phyloP scores from a whole-genome alignment of 53 echinoderm and acorn worm species.

The Stichopus horrens region DNA sequence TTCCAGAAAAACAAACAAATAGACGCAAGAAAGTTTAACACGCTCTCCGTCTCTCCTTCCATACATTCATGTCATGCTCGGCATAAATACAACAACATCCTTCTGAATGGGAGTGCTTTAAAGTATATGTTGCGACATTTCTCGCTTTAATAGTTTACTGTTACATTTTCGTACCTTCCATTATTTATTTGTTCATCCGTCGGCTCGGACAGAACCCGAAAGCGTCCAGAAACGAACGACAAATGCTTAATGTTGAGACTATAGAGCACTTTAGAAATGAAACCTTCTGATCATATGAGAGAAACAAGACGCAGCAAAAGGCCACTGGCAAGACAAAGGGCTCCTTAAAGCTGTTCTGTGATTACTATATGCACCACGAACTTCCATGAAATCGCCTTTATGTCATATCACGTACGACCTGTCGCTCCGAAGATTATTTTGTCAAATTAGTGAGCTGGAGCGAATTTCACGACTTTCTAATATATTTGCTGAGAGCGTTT shows the following conservation, averaged over 20 bases:
- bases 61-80: too few species aligned
- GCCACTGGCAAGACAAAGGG: conserved; percentile 19
- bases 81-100: too few species aligned
- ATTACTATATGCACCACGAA: conserved; percentile 16
- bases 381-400: conserved; percentile 12
- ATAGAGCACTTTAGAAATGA: not conserved
- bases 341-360: conserved; percentile 3
- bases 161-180: too few species aligned
- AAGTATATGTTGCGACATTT: too few species aligned
- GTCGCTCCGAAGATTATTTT: conserved; percentile 24
- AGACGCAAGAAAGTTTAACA: too few species aligned
- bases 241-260: not conserved
- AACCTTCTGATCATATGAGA: not conserved
- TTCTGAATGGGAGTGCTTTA: too few species aligned
- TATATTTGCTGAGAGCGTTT: conserved; percentile 3
- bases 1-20: too few species aligned
- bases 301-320: not conserved
- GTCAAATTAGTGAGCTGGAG: conserved; percentile 22
- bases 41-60: too few species aligned
- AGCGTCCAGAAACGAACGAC: not conserved
- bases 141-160: too few species aligned
- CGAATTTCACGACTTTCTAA: not conserved
- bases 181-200: not conserved
- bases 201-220: not conserved
- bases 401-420: conserved; percentile 36